Percentiles rank a stretch among this genome's conserved stretches.
Evolutionary conservation across 2,797 vertebrate genomes (phyloP).

Genomic region (Gadopsis bispinosus): DNA sequence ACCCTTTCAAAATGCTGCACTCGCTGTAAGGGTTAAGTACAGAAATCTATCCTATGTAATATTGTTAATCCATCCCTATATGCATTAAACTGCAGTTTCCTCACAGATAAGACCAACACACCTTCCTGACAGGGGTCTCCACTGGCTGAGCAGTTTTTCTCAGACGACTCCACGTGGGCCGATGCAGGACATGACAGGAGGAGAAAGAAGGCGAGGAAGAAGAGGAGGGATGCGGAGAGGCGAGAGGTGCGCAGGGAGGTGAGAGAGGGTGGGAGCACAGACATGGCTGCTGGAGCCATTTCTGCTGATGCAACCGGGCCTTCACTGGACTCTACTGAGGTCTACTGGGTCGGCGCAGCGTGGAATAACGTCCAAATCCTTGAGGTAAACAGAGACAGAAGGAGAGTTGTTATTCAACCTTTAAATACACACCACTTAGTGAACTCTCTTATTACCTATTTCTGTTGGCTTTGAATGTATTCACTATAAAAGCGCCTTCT

Average conservation of each 20-base stretch:
- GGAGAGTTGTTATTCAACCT: neutral
- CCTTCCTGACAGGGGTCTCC: slow-evolving; percentile 84
- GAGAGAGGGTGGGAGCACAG: slow-evolving; percentile 36
- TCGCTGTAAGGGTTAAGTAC: neutral
- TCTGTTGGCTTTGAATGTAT: slow-evolving; percentile 5
- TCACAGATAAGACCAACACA: slow-evolving; percentile 27
- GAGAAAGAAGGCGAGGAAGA: slow-evolving; percentile 52
- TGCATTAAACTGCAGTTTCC: neutral
- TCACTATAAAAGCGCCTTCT: slow-evolving; percentile 1
- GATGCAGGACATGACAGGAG: slow-evolving; percentile 64
- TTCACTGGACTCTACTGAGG: slow-evolving; percentile 47
- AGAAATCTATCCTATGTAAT: slow-evolving; percentile 8
- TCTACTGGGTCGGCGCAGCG: slow-evolving; percentile 30
- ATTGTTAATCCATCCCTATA: slow-evolving; percentile 1
- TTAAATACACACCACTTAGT: neutral
- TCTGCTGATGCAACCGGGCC: slow-evolving; percentile 27
- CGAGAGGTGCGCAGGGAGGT: slow-evolving; percentile 1
- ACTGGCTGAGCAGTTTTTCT: slow-evolving; percentile 76
- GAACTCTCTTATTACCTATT: neutral
- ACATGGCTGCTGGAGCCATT: slow-evolving; percentile 64
- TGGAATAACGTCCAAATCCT: slow-evolving; percentile 52
- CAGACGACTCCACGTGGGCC: slow-evolving; percentile 17
- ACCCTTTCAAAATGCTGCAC: slow-evolving; percentile 3
- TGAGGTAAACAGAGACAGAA: slow-evolving; percentile 12
- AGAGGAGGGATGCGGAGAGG: slow-evolving; percentile 39